Evolutionary conservation across 2,888 invertebrate genomes (phyloP), one percentile per base, ranked within the genome.

Genomic region (Elysia crispata): DNA sequence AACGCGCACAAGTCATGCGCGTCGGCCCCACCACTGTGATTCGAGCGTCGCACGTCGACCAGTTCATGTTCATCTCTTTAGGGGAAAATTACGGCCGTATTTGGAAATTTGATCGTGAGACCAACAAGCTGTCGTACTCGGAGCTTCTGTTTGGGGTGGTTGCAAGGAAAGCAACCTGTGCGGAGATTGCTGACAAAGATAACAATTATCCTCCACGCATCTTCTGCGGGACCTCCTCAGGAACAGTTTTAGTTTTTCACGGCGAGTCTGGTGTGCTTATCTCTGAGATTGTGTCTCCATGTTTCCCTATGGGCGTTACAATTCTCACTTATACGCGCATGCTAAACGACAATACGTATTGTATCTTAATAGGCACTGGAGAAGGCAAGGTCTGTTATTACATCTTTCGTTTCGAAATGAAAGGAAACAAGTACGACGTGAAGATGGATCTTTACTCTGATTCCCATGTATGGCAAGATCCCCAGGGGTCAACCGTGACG

Each of bases 221-320:
- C 13, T 76, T 76, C 62, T 76, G 76, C 30, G 72, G 76, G 20
- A 80, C 80, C 13, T 75, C 76, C 11, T 77, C 77, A 20, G 77
- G 77, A 28, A 70, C 70, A 13, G 28, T 77, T 11, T 5, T 77
- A 28, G 41, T 62, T 15, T 23, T 77, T 15, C 77, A 77, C 28
- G 77, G 70, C 23, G 31, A 33, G 20, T 31, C 41, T 6, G 33
- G 33, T 23, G 33, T 18, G 30, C n/a, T n/a, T 41, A 20, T 70
- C 25, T 33, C 70, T 28, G 50, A 78, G 73, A 66, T 78, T 0
- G 64, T 73, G 23, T 57, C 31, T 1, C 72, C 72, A 28, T 30
- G 31, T 1, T n/a, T 73, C 0, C 30, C 73, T 1, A 25, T 31
- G 0, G 78, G 78, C 25, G n/a, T 78, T 15, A 73, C 78, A 23